Evolutionary conservation across 2,113 vertebrate species (phyloP).

Genomic region (Meleagris gallopavo): DNA sequence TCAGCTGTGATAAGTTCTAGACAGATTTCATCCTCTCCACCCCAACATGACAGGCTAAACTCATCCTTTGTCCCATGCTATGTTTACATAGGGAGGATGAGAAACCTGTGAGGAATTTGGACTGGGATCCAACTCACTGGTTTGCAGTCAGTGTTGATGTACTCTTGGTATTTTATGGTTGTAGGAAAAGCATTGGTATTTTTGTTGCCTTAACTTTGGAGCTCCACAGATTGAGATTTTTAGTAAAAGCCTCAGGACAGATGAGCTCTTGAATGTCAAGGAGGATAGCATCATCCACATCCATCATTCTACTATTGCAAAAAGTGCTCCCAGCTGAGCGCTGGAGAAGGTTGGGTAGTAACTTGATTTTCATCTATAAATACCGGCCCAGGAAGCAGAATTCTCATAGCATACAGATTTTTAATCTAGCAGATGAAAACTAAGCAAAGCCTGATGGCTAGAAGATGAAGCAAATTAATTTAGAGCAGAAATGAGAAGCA

Average conservation of each 20-base stretch:
- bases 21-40: neutral
- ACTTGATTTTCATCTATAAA: conserved; percentile 29
- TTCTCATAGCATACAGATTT: neutral
- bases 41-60: neutral
- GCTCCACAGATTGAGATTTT: neutral
- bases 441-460: neutral
- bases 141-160: neutral
- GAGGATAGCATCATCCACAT: neutral
- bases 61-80: rapidly evolving
- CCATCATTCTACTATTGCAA: neutral
- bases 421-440: conserved; percentile 21
- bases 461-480: conserved; percentile 5
- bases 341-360: neutral
- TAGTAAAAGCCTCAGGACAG: neutral
- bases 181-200: neutral
- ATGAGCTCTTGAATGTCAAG: neutral
- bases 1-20: neutral
- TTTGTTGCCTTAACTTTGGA: neutral
- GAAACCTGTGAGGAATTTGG: neutral
- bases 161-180: neutral
- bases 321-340: neutral
- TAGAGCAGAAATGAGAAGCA: neutral
- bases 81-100: neutral
- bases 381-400: neutral
- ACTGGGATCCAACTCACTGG: neutral